Evolutionary conservation across 2,797 vertebrate genomes (phyloP).

Genomic region (Acridotheres tristis): DNA sequence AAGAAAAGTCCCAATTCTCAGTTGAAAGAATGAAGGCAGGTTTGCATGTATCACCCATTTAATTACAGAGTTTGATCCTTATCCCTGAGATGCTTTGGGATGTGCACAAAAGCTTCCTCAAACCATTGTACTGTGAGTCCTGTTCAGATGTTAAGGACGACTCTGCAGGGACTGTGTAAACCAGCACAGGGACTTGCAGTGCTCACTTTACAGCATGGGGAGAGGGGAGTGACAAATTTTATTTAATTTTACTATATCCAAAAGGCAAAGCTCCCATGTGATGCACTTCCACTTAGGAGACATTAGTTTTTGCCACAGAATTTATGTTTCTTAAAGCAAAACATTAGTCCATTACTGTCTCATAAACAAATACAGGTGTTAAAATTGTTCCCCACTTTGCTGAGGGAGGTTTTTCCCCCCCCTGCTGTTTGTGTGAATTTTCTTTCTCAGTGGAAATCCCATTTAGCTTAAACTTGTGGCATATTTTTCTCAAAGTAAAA

Average conservation of each 20-base stretch:
- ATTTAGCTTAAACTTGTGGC: constrained; percentile 31
- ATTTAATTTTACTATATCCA: neutral
- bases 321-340: neutral
- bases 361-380: neutral
- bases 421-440: constrained; percentile 1
- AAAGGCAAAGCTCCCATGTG: neutral
- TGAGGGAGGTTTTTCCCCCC: neutral
- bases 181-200: neutral
- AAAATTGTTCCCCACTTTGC: neutral
- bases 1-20: neutral
- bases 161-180: rapidly evolving
- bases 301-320: neutral
- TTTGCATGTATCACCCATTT: neutral
- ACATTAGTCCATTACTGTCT: neutral
- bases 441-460: constrained; percentile 44
- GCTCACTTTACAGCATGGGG: neutral
- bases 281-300: neutral
- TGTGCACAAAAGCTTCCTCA: neutral
- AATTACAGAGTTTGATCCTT: neutral
- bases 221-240: neutral
- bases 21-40: neutral
- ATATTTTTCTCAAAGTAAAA: constrained; percentile 42
- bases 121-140: neutral
- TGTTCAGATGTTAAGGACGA: neutral
- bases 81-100: neutral